phyloP scores from a whole-genome alignment of 2,113 vertebrate genomes.

The Muntiacus reevesi region DNA sequence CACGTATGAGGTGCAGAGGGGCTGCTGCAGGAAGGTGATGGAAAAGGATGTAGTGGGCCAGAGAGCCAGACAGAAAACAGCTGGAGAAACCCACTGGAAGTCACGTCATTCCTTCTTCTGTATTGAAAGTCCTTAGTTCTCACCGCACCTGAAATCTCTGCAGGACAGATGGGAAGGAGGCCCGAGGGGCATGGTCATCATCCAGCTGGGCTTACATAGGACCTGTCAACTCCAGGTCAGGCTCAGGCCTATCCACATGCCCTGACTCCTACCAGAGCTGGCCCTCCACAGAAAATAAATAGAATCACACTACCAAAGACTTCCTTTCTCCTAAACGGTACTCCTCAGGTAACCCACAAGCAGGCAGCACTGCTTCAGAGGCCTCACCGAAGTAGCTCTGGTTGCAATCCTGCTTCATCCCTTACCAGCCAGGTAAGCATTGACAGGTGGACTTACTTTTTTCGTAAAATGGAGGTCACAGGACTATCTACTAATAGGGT shows the following conservation, averaged over 20 bases:
- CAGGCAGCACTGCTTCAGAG: background rate
- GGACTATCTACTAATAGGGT: background rate
- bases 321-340: background rate
- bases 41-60: background rate
- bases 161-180: background rate
- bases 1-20: background rate
- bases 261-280: background rate
- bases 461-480: background rate
- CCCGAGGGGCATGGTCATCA: too few relatives aligned
- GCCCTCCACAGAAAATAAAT: background rate
- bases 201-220: background rate
- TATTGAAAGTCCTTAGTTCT: background rate
- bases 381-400: background rate
- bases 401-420: background rate
- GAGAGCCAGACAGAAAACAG: background rate
- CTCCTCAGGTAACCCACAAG: background rate
- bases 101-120: background rate
- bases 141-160: background rate
- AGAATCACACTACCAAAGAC: background rate
- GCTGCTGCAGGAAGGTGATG: background rate
- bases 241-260: background rate
- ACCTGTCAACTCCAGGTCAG: background rate
- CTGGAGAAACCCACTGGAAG: background rate
- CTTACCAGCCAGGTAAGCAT: background rate
- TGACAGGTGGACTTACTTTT: background rate